phyloP scores from a whole-genome alignment of 2,888 invertebrate genomes.

The Sympetrum striolatum region DNA sequence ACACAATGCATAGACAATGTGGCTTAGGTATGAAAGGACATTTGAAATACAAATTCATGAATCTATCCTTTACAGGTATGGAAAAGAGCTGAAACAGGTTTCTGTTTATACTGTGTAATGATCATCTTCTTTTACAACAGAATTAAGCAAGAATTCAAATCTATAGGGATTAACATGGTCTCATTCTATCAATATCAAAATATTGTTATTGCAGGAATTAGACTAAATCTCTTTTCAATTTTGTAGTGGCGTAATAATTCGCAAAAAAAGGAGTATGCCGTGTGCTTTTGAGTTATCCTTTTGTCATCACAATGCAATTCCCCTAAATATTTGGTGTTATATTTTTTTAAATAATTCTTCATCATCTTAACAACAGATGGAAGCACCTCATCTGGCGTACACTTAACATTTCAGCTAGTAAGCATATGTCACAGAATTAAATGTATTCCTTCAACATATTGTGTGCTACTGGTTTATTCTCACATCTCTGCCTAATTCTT shows the following conservation, averaged over 20 bases:
- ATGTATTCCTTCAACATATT: not conserved
- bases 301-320: not conserved
- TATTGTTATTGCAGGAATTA: not conserved
- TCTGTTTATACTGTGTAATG: not conserved
- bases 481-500: too few relatives aligned
- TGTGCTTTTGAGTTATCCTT: not conserved
- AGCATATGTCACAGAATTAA: slow-evolving; percentile 6
- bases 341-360: not conserved
- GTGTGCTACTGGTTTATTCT: too few relatives aligned
- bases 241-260: not conserved
- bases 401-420: not conserved
- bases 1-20: not conserved
- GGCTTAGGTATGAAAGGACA: not conserved
- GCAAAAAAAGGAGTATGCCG: not conserved
- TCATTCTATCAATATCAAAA: not conserved
- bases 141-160: not conserved
- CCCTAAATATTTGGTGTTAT: not conserved
- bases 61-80: not conserved
- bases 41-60: not conserved
- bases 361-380: not conserved
- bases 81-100: not conserved
- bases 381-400: not conserved
- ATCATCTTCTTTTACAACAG: not conserved
- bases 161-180: not conserved
- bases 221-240: not conserved